Percentiles rank a stretch among this genome's conserved stretches.
phyloP scores from a whole-genome alignment of 2,113 vertebrate genomes.

The Campylorhamphus procurvoides region DNA sequence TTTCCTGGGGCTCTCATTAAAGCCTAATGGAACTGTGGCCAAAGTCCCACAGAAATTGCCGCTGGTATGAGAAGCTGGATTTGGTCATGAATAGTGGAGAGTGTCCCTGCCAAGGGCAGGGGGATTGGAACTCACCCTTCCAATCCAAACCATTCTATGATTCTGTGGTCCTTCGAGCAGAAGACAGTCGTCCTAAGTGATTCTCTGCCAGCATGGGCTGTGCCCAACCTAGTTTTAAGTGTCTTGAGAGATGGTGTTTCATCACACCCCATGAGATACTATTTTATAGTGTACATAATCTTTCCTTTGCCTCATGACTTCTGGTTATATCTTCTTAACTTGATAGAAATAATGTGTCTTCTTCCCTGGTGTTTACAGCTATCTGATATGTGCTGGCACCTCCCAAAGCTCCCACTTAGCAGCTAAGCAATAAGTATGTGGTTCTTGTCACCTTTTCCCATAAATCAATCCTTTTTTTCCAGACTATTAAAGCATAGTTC shows the following conservation, averaged over 20 bases:
- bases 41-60: background rate
- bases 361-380: conserved; percentile 32
- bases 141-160: background rate
- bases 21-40: background rate
- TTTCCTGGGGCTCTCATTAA: background rate
- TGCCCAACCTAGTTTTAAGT: background rate
- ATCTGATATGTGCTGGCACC: conserved; percentile 8
- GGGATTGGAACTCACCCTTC: background rate
- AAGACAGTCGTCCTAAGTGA: background rate
- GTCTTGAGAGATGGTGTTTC: conserved; percentile 22
- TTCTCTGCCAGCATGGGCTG: background rate
- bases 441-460: conserved; percentile 21
- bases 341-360: background rate
- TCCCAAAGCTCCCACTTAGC: conserved; percentile 16
- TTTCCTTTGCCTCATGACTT: conserved; percentile 2
- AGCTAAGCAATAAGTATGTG: background rate
- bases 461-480: conserved; percentile 18
- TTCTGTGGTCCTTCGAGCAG: background rate
- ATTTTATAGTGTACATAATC: background rate
- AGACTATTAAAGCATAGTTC: background rate
- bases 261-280: background rate
- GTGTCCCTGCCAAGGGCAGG: background rate
- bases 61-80: background rate
- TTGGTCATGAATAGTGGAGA: background rate
- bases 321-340: background rate